Evolutionary conservation across 2,888 invertebrate genomes (phyloP), one percentile per base, ranked within the genome.

Genomic region (Dorcus hopei): DNA sequence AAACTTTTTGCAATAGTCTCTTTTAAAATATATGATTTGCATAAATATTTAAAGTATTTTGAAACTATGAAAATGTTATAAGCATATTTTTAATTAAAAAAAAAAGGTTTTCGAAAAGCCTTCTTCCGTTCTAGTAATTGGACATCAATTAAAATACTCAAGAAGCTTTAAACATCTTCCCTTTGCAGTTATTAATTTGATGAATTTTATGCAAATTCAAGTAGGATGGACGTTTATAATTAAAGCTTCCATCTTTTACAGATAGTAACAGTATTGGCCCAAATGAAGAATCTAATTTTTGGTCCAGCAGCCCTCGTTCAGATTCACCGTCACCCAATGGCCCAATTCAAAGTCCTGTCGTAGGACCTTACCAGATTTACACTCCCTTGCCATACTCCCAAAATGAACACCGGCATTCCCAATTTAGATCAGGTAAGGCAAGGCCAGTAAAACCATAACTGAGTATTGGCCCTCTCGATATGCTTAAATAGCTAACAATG

Each of bases 211-310:
- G 26, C 26, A 33, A 33, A 33, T 33, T 33, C 3, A 33, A 33
- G 6, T 33, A 11, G 14, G 16, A 19, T 9, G 14, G 6, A 14
- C 19, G 38, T 19, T 53, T 38, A 14, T 41, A 9, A 4, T 45
- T 14, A 14, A 14, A 14, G 14, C 14, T 14, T 14, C 14, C 14
- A 14, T 19, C 51, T 54, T 41, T 57, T 59, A 42, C 42, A 65
- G 66, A 66, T 55, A 62, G 62, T 11, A 62, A 60, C 41, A 58
- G 59, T 42, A 58, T 66, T 38, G 65, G 59, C 4, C 51, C 50
- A 16, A 73, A 70, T 6, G 77, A 77, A 26, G 77, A 77, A 58
- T 74, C 77, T 38, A 77, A 73, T 63, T 75, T 76, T 64, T 77
- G 76, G 76, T 73, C 75, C 26, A 75, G 71, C 47, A 64, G 76